Conservation (phyloP, 2,113 vertebrate genomes). For the Seriola dumerili region DNA sequence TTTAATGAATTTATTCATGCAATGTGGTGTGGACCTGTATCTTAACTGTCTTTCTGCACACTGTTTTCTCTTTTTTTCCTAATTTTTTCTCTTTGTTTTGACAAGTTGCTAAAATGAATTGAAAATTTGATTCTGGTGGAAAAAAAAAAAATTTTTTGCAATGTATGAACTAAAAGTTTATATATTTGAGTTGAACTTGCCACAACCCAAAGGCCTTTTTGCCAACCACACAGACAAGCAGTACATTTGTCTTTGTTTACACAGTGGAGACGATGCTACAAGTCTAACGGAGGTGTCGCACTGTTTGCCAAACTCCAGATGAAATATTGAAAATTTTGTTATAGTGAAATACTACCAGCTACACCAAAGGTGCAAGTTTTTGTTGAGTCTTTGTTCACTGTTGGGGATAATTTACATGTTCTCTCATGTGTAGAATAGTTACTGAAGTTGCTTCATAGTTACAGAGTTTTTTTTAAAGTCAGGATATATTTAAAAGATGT, state of each 20-base stretch:
- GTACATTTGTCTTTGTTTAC: conserved; percentile 28
- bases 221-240: background rate
- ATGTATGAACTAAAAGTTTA: background rate
- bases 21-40: conserved; percentile 38
- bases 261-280: conserved; percentile 22
- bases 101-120: conserved; percentile 1
- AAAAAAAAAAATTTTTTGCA: background rate
- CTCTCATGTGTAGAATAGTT: conserved; percentile 7
- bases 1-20: conserved; percentile 47
- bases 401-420: background rate
- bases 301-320: conserved; percentile 43
- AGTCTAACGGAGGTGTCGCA: background rate
- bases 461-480: background rate
- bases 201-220: background rate
- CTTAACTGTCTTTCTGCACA: background rate
- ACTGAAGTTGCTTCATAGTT: background rate
- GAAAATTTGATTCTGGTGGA: background rate
- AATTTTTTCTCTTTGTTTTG: background rate
- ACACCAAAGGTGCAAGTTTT: conserved; percentile 39
- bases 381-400: background rate
- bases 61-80: background rate
- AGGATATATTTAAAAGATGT: background rate
- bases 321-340: background rate
- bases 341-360: background rate
- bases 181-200: conserved; percentile 16